Evolutionary conservation across 92 coral and sea anemone species (phyloP), one percentile per base, ranked within the genome.

Genomic region (Epizoanthus rinbou): DNA sequence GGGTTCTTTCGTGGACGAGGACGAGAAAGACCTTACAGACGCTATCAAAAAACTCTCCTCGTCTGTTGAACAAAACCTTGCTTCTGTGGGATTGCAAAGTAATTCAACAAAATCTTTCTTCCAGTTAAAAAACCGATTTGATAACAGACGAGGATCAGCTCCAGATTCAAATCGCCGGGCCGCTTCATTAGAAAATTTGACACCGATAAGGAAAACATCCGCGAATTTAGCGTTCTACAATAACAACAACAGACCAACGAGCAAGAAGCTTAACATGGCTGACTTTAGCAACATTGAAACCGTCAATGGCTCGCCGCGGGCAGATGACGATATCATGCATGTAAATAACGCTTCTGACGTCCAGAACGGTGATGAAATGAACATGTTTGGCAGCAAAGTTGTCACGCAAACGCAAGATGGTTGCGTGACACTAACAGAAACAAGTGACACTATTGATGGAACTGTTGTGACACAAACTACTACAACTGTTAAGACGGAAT

Each of bases 11-110:
- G 76, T 71, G 28, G 57, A 78, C 82, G 82, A 78, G 17, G 82
- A 78, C 82, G 82, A 78, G 65, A 78, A 78, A 63, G 82, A 78
- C 59, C 82, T 78, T 14, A 78, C 82, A 41, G 82, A 78, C 18
- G 82, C 82, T 9, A 78, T 78, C 22, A 21, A 37, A 19, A 41
- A 78, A 43, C 82, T 78, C 66, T 78, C 82, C 0, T 78, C 82
- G 3, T 78, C 82, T 37, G 71, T 78, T 60, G 82, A 78, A 56
- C 82, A 78, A 78, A 78, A 78, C 64, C 82, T 78, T n/a, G 68
- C 71, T 5, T 21, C 82, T 35, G 71, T 78, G 10, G 82, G 82
- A 39, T 14, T 78, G 25, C 53, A 50, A 28, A 58, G 37, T 19
- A 57, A 33, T 75, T 23, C 67, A 25, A 16, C 81, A 18, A 75